Evolutionary conservation across 2,113 vertebrate genomes (phyloP).

Genomic region (Brachionichthys hirsutus): DNA sequence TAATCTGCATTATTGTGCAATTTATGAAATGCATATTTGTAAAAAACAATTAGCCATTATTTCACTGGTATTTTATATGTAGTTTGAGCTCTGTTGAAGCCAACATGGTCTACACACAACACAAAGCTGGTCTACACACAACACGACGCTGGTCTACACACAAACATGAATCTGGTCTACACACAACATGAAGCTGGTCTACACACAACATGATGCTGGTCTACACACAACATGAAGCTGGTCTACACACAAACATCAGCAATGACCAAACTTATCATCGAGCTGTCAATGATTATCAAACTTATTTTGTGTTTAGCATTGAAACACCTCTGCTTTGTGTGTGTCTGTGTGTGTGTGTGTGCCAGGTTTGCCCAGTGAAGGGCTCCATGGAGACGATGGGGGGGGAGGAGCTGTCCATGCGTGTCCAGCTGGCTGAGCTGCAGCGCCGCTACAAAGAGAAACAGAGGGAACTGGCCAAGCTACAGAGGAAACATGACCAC

Average conservation of each 20-base stretch:
- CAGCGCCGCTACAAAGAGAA: constrained; percentile 96
- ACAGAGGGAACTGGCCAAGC: constrained; percentile 92
- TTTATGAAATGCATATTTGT: too few relatives aligned
- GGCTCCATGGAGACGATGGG: constrained; percentile 91
- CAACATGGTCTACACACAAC: too few relatives aligned
- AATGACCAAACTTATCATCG: constrained; percentile 10
- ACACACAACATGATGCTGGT: too few relatives aligned
- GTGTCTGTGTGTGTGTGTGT: constrained; percentile 41
- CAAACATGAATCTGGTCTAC: too few relatives aligned
- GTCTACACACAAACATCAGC: not conserved
- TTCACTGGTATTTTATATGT: too few relatives aligned
- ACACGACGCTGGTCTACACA: too few relatives aligned
- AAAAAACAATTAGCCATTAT: too few relatives aligned
- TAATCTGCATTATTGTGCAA: too few relatives aligned
- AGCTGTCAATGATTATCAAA: constrained; percentile 1
- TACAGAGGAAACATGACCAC: constrained; percentile 90
- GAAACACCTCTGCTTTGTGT: constrained; percentile 48
- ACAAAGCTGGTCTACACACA: too few relatives aligned
- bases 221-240: too few relatives aligned
- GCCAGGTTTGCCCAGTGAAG: constrained; percentile 92
- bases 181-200: too few relatives aligned
- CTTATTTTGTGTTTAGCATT: constrained; percentile 46
- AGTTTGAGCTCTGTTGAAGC: too few relatives aligned
- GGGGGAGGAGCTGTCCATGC: constrained; percentile 92
- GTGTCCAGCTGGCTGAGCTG: constrained; percentile 90